Evolutionary conservation across 2,888 invertebrate genomes (phyloP).

Genomic region (Reticulitermes lucifugus): DNA sequence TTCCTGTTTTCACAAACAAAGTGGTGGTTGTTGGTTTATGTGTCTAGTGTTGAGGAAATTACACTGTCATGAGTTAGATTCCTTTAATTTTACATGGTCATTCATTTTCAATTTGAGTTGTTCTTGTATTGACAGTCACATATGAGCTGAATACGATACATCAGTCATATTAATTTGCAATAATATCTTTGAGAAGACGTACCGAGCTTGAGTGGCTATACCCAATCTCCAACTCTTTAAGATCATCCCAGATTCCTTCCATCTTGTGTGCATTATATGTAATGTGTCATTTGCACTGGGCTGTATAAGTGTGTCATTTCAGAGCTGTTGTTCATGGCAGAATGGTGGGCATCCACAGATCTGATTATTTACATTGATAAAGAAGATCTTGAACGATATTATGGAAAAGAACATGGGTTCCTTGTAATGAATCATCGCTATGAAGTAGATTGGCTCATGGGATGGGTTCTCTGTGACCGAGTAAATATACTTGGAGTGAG

Average conservation of each 20-base stretch:
- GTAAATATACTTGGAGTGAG: slow-evolving; percentile 84
- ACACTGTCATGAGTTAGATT: too few relatives aligned
- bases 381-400: slow-evolving; percentile 80
- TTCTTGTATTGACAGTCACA: too few relatives aligned
- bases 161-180: too few relatives aligned
- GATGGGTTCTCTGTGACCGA: slow-evolving; percentile 91
- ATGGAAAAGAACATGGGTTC: slow-evolving; percentile 90
- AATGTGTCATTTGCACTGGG: neutral
- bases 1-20: too few relatives aligned
- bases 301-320: slow-evolving; percentile 56
- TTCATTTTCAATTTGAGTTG: too few relatives aligned
- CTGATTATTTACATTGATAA: slow-evolving; percentile 81
- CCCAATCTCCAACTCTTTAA: neutral
- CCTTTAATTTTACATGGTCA: too few relatives aligned
- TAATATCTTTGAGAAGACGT: too few relatives aligned
- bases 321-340: slow-evolving; percentile 93
- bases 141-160: too few relatives aligned
- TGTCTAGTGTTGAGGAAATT: too few relatives aligned
- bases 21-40: too few relatives aligned
- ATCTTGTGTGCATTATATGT: neutral
- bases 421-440: slow-evolving; percentile 95
- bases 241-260: neutral
- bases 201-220: too few relatives aligned
- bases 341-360: slow-evolving; percentile 92
- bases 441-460: slow-evolving; percentile 96